These are phyloP conservation scores for Anolis apletophallus DNA, from an alignment of 2,797 vertebrate genomes.

Conservation along the genomic window DNA sequence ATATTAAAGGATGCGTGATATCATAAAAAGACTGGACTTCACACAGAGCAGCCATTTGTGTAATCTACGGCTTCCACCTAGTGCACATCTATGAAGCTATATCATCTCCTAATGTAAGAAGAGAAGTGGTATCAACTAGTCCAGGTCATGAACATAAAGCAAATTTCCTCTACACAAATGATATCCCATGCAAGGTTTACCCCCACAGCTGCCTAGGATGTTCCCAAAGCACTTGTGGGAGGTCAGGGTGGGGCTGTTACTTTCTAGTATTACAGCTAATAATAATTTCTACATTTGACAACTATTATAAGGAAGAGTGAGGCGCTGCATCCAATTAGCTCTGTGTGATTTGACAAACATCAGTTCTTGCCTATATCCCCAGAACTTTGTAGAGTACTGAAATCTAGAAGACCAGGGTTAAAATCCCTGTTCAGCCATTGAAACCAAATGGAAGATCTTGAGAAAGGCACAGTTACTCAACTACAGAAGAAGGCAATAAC, in stretches of 20 bases:
- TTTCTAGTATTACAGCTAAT: background rate
- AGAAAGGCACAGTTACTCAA: too few species aligned
- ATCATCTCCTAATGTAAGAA: background rate
- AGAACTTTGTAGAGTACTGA: too few species aligned
- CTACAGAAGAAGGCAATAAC: too few species aligned
- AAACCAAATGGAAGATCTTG: too few species aligned
- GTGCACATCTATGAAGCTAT: background rate
- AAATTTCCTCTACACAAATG: background rate
- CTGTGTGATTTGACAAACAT: slow-evolving; percentile 25
- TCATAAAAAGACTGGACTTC: too few species aligned
- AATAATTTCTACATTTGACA: slow-evolving; percentile 7
- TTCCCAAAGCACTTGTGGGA: background rate
- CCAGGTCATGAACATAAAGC: background rate
- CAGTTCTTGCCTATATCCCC: slow-evolving; percentile 29
- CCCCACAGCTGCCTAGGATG: background rate
- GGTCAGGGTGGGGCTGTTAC: background rate
- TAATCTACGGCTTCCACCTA: background rate
- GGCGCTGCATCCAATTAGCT: slow-evolving; percentile 13
- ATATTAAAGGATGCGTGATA: background rate
- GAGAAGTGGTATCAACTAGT: background rate
- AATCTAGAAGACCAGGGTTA: too few species aligned
- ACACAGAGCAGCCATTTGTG: background rate
- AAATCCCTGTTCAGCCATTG: too few species aligned
- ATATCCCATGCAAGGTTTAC: background rate
- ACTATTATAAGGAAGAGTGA: slow-evolving; percentile 1